Conservation (phyloP, 2,113 vertebrate genomes). For the Centrocercus urophasianus region DNA sequence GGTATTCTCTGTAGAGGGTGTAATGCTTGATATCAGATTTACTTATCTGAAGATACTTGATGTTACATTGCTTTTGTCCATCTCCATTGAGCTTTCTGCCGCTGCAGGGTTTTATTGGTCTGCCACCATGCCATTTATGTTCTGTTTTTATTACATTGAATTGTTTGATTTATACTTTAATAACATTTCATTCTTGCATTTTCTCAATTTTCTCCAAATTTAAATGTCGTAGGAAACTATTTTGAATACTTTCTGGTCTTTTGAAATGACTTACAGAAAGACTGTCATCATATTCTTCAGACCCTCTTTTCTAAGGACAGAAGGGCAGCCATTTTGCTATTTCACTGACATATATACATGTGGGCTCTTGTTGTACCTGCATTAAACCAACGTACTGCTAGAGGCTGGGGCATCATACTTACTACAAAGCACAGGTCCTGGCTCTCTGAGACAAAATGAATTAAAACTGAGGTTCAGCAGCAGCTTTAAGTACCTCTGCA, state of each 20-base stretch:
- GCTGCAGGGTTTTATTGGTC: not conserved
- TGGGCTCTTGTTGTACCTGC: not conserved
- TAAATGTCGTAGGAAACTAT: not conserved
- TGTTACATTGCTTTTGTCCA: not conserved
- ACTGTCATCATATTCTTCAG: not conserved
- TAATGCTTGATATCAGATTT: not conserved
- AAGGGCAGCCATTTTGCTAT: not conserved
- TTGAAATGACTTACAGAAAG: not conserved
- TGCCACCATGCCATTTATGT: not conserved
- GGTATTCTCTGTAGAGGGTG: not conserved
- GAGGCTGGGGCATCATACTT: not conserved
- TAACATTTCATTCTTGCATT: not conserved
- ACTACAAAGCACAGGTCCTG: not conserved
- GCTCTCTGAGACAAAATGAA: not conserved
- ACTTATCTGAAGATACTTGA: not conserved
- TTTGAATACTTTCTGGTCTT: not conserved
- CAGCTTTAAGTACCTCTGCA: not conserved
- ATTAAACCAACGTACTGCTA: not conserved
- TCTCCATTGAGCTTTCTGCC: not conserved
- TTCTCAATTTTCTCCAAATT: not conserved
- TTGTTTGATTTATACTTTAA: not conserved
- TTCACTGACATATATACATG: not conserved
- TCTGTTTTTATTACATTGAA: not conserved
- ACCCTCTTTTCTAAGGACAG: not conserved
- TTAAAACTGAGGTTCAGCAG: not conserved